A percentile compares a stretch with the other conserved stretches of the same genome.
Conservation (phyloP, 1,140 invertebrate genomes). For the Leucophenga varia region DNA sequence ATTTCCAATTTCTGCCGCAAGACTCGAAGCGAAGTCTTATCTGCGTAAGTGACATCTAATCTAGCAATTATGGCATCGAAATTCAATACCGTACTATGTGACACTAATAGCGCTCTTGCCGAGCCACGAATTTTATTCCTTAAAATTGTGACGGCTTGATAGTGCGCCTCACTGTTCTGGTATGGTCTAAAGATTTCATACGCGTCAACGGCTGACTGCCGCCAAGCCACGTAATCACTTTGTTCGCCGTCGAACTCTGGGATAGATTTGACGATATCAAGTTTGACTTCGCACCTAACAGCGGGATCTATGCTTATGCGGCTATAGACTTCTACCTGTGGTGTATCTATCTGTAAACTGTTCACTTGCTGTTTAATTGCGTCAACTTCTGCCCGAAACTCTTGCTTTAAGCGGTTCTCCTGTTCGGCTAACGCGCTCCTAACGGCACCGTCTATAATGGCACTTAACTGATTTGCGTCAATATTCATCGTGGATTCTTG, state of each 20-base stretch:
- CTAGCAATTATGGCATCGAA: slow-evolving; percentile 7
- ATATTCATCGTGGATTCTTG: too few species aligned
- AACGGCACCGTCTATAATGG: not conserved
- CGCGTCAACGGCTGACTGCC: not conserved
- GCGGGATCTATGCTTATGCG: not conserved
- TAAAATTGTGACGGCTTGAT: not conserved
- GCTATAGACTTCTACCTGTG: not conserved
- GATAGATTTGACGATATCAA: not conserved
- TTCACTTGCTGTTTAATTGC: not conserved
- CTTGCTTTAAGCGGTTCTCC: not conserved
- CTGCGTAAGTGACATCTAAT: slow-evolving; percentile 2
- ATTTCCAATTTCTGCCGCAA: not conserved
- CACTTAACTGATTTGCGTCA: not conserved
- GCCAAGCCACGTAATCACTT: not conserved
- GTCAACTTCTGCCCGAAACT: not conserved
- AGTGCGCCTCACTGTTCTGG: not conserved
- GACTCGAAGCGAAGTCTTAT: slow-evolving; percentile 4
- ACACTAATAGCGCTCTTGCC: not conserved
- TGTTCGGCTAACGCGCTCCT: not conserved
- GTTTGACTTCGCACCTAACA: not conserved
- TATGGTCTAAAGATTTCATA: not conserved
- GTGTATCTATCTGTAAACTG: not conserved
- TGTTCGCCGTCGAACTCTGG: not conserved
- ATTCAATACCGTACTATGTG: slow-evolving; percentile 4
- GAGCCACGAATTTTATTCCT: slow-evolving; percentile 1